phyloP scores from a whole-genome alignment of 2,888 invertebrate genomes.

The Lathronympha strigana region DNA sequence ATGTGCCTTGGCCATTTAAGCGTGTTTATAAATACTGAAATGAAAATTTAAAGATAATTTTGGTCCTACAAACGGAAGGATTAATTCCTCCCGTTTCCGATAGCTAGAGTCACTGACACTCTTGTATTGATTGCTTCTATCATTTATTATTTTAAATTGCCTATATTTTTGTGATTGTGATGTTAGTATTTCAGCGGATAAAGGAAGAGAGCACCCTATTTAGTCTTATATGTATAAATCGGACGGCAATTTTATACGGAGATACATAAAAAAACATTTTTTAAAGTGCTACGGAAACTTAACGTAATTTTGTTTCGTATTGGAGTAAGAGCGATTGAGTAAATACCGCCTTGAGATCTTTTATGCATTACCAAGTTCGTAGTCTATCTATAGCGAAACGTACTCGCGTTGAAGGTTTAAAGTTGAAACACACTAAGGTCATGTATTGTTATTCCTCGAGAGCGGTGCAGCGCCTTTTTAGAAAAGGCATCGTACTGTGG shows the following conservation, averaged over 20 bases:
- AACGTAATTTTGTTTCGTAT: neutral
- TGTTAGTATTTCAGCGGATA: neutral
- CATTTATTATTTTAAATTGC: no score
- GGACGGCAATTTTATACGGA: neutral
- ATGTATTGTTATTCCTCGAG: conserved; percentile 62
- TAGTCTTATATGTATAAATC: neutral
- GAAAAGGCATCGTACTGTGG: neutral
- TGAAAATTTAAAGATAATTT: neutral
- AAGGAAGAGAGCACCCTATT: conserved; percentile 27
- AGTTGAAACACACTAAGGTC: conserved; percentile 40
- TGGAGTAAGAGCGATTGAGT: neutral
- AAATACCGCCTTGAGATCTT: neutral
- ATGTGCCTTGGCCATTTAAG: no score
- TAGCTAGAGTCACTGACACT: no score
- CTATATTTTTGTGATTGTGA: neutral
- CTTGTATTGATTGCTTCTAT: no score
- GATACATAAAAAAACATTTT: neutral
- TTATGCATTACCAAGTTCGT: neutral
- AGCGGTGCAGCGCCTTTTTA: conserved; percentile 46
- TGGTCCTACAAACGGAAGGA: neutral
- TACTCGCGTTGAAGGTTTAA: conserved; percentile 18
- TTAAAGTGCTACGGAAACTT: neutral
- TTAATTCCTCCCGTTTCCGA: no score
- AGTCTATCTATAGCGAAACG: conserved; percentile 1
- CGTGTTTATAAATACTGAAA: neutral